A percentile compares a stretch with the other conserved stretches of the same genome.
Conservation (phyloP, 2,888 invertebrate species). For the Lagria hirta region DNA sequence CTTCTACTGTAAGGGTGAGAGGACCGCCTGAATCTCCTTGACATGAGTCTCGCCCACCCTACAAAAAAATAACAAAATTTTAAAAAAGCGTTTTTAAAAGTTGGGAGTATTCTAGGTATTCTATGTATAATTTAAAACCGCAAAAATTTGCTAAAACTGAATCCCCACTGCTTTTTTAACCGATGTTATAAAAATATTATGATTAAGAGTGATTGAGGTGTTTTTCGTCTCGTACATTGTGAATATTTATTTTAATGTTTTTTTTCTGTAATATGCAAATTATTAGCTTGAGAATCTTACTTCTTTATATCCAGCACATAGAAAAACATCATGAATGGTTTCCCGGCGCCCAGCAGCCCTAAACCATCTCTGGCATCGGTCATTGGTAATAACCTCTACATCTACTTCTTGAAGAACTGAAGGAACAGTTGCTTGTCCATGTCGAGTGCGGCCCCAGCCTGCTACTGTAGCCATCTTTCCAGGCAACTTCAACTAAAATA, state of each 20-base stretch:
- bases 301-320: conserved; percentile 92
- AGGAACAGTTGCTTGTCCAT: conserved; percentile 86
- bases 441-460: conserved; percentile 89
- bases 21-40: conserved; percentile 86
- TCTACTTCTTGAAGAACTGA: conserved; percentile 83
- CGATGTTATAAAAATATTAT: too few species aligned
- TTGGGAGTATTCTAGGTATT: too few species aligned
- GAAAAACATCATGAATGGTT: conserved; percentile 89
- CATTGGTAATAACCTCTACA: conserved; percentile 85
- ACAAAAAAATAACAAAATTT: too few species aligned
- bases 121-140: too few species aligned
- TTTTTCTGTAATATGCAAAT: too few species aligned
- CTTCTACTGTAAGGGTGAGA: conserved; percentile 81
- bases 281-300: too few species aligned
- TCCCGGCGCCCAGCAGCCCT: conserved; percentile 85
- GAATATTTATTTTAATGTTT: too few species aligned
- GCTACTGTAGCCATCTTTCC: conserved; percentile 90
- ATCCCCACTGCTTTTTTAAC: too few species aligned
- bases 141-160: too few species aligned
- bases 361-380: conserved; percentile 91
- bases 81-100: too few species aligned
- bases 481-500: conserved; percentile 66
- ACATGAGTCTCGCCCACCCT: conserved; percentile 73
- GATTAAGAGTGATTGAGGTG: too few species aligned
- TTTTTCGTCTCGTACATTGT: too few species aligned